Conservation (phyloP, 2,113 vertebrate species). For the Zosterops japonicus region DNA sequence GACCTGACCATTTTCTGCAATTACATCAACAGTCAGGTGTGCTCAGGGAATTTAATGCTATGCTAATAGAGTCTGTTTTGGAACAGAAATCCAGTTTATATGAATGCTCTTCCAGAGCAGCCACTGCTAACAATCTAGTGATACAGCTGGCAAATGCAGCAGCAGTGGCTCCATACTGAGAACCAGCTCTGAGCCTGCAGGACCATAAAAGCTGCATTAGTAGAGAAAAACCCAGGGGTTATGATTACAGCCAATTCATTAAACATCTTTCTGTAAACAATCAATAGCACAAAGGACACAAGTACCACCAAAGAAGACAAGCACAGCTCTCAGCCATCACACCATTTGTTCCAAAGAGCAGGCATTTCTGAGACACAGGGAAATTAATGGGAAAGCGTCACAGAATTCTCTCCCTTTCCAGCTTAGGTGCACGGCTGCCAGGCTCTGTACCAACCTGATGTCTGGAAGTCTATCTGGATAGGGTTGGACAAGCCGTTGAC, state of each 20-base stretch:
- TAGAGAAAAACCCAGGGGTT: not conserved
- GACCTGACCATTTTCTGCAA: not conserved
- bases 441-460: slow-evolving; percentile 79
- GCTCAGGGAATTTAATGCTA: not conserved
- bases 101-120: slow-evolving; percentile 5
- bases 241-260: not conserved
- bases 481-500: slow-evolving; percentile 86
- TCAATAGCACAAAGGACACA: not conserved
- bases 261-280: slow-evolving; percentile 16
- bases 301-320: not conserved
- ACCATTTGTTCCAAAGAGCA: not conserved
- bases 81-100: slow-evolving; percentile 28
- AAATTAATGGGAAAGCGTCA: not conserved
- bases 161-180: not conserved
- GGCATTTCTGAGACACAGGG: not conserved
- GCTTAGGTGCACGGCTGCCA: not conserved
- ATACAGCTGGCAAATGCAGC: not conserved
- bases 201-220: slow-evolving; percentile 31
- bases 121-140: not conserved
- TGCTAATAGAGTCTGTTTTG: not conserved
- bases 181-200: not conserved
- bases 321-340: not conserved
- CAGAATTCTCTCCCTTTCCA: not conserved
- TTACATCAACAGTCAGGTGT: not conserved
- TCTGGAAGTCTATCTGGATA: slow-evolving; percentile 86